Evolutionary conservation across 1,140 invertebrate genomes (phyloP), one percentile per base, ranked within the genome.

Genomic region (Penaeus vannamei): DNA sequence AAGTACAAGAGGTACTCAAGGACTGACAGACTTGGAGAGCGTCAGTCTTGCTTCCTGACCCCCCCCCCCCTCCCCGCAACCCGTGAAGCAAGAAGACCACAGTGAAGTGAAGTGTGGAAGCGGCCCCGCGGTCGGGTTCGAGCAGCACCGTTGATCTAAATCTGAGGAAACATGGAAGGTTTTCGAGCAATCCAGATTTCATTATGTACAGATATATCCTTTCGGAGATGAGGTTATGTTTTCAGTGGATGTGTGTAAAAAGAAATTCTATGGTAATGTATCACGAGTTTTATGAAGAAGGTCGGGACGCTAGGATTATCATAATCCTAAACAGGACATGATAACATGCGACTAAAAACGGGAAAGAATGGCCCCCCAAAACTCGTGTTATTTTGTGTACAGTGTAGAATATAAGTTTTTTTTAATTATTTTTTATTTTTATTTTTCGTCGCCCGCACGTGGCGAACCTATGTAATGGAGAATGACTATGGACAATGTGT

Each of bases 301-400:
- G 60, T n/a, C 46, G 23, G 60, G 79, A 59, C 26, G 26, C 79
- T 69, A 69, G 83, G 46, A 62, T n/a, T 87, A 62, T 72, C 86
- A 69, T 79, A 87, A 59, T 26, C 36, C 26, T 26, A 42, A 22
- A 59, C 72, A 87, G 8, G 59, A 87, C 53, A 87, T 83, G 77
- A 53, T 53, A 53, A 53, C 53, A 53, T 53, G 53, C 53, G 53
- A 53, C 53, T 53, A 53, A 53, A 53, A 53, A 53, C 14, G 86
- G 83, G 61, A 61, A 82, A 36, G 85, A 69, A 53, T 69, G 81
- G 86, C 60, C 86, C 60, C 86, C 79, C 46, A 66, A 84, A 84
- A 84, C 82, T 89, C 69, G 72, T 89, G 87, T 89, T 89, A 89
- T 89, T 89, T 89, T 89, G 87, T 89, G 87, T 89, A 89, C 87